phyloP scores from a whole-genome alignment of 2,888 invertebrate genomes.

The Erpobdella octoculata region DNA sequence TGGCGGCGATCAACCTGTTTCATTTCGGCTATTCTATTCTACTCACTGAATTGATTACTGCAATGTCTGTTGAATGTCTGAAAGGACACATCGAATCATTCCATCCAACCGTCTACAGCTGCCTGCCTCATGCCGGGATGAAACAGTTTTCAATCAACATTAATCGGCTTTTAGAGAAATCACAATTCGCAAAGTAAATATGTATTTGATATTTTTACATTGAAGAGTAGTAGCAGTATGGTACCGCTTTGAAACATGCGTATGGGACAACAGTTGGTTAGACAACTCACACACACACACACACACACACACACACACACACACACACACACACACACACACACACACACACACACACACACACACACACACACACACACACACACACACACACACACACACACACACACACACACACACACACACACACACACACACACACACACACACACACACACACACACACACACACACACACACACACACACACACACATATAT shows the following conservation, averaged over 20 bases:
- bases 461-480: too few relatives aligned
- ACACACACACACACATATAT: too few relatives aligned
- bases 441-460: too few relatives aligned
- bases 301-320: background rate
- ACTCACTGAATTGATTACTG: conserved; percentile 34
- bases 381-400: too few relatives aligned
- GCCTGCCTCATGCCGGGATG: conserved; percentile 37
- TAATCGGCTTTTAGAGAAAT: conserved; percentile 31
- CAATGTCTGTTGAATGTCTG: conserved; percentile 34
- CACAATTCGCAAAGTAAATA: conserved; percentile 30
- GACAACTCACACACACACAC: background rate
- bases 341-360: too few relatives aligned
- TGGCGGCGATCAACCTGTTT: conserved; percentile 35
- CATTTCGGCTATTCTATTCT: conserved; percentile 35
- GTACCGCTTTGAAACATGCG: too few relatives aligned
- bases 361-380: too few relatives aligned
- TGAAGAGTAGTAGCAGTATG: too few relatives aligned
- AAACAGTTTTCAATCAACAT: conserved; percentile 32
- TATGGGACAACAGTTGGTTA: background rate
- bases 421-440: too few relatives aligned
- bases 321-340: too few relatives aligned
- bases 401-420: too few relatives aligned
- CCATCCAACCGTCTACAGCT: conserved; percentile 35
- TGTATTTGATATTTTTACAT: background rate
- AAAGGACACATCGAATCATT: conserved; percentile 37